These are phyloP conservation scores for Agapostemon virescens DNA, from an alignment of 2,888 invertebrate species.

Conservation along the genomic window DNA sequence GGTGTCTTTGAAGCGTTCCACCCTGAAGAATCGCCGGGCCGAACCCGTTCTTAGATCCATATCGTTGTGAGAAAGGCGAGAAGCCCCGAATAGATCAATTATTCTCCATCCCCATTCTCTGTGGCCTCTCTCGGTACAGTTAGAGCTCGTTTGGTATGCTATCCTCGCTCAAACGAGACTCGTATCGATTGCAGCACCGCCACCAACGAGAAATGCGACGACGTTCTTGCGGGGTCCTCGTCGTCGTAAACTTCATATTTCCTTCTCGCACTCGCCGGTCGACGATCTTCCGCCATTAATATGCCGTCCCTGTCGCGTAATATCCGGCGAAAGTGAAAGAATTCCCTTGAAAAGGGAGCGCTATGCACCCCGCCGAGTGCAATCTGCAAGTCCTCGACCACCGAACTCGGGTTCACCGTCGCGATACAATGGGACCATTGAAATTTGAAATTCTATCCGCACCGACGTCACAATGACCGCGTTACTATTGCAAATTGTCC, in stretches of 20 bases:
- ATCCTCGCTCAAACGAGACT: conserved; percentile 47
- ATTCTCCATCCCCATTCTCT: conserved; percentile 23
- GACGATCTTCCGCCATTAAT: conserved; percentile 30
- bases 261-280: conserved; percentile 22
- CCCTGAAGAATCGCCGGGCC: background rate
- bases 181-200: conserved; percentile 37
- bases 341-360: conserved; percentile 21
- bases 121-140: conserved; percentile 32
- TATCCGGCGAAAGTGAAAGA: conserved; percentile 37
- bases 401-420: background rate
- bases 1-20: no score
- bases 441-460: conserved; percentile 12
- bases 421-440: conserved; percentile 11
- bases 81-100: conserved; percentile 10
- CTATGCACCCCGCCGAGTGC: background rate
- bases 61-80: background rate
- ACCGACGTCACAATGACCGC: background rate
- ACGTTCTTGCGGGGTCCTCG: conserved; percentile 7
- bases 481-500: background rate
- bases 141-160: conserved; percentile 49
- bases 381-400: background rate
- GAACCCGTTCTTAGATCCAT: conserved; percentile 10
- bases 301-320: conserved; percentile 39
- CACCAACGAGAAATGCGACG: conserved; percentile 40
- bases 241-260: conserved; percentile 28